phyloP scores from a whole-genome alignment of 2,888 invertebrate genomes.

The Hydraecia micacea region DNA sequence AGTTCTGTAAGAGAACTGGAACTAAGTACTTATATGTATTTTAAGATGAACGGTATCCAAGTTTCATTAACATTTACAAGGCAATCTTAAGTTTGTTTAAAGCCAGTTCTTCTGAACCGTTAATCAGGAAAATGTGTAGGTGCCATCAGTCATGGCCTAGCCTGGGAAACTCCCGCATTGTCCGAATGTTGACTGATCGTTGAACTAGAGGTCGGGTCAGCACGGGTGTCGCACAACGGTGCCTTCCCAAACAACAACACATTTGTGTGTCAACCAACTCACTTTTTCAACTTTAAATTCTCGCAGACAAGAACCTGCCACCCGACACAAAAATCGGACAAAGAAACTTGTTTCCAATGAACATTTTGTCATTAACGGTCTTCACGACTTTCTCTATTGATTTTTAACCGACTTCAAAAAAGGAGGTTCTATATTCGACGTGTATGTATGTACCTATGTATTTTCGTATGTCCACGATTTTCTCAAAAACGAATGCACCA shows the following conservation, averaged over 20 bases:
- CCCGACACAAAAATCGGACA: conserved; percentile 49
- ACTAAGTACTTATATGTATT: background rate
- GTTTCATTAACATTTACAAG: background rate
- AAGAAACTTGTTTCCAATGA: conserved; percentile 66
- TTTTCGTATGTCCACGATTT: no score
- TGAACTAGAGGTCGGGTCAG: conserved; percentile 65
- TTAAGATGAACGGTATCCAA: background rate
- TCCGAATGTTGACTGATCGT: conserved; percentile 73
- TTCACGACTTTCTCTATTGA: conserved; percentile 63
- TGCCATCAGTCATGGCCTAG: conserved; percentile 50
- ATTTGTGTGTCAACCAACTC: conserved; percentile 65
- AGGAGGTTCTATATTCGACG: no score
- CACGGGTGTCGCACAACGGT: conserved; percentile 80
- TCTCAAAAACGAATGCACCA: no score
- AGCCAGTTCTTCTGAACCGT: conserved; percentile 11
- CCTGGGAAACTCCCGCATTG: conserved; percentile 71
- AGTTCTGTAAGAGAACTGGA: background rate
- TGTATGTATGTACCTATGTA: no score
- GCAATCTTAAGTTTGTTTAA: conserved; percentile 3
- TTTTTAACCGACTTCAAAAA: background rate
- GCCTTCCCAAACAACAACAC: conserved; percentile 68
- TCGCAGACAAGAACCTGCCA: conserved; percentile 58
- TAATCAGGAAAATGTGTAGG: conserved; percentile 48
- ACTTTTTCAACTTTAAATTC: conserved; percentile 69
- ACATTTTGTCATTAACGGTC: conserved; percentile 57